Base-by-base conservation (phyloP, 2,888 invertebrate genomes). In the Serrognathus titanus region DNA sequence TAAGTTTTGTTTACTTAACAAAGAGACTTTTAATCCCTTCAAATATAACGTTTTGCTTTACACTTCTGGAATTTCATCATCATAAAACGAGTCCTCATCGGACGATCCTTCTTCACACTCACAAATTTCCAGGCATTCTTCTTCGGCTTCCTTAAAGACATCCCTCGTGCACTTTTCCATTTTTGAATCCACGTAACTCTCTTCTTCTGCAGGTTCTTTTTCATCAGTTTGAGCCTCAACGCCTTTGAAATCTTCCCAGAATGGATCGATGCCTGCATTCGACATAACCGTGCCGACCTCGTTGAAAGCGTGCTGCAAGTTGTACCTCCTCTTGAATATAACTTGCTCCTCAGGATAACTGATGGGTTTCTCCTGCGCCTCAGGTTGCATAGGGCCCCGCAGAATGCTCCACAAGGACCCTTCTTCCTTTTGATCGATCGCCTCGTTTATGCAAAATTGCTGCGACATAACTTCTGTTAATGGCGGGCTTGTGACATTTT, bases 271-370 rank as follows among this genome's bases (percentile, higher is more conserved):
- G 11, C 56, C 52, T 1, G 53, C 48, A 11, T 51, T 51, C 9
- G 54, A 54, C 58, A 58, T 58, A 7, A 54, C 50, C 7, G 53
- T 58, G n/a, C 51, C 53, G 9, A 58, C 36, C 37, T 58, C 58
- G 9, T 48, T 31, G 4, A 31, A 24, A 11, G 40, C 24, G 9
- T 10, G 11, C 40, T 51, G 41, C 16, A 37, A 51, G 1, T 39
- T 31, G 9, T 36, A 40, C 10, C 46, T 53, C 13, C 43, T 53
- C 36, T 50, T 53, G 7, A 53, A 12, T 24, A 45, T 48, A 16
- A 54, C 31, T 37, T 39, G 46, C 2, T 45, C 35, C 11, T 54
- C 58, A 8, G 54, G 53, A 48, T 54, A 51, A 24, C 54, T 51
- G n/a, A 58, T 58, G 7, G 58, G 54, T 37, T 50, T 58, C 7